Conservation (phyloP, 2,888 invertebrate genomes). For the Chymomyza fuscimana region DNA sequence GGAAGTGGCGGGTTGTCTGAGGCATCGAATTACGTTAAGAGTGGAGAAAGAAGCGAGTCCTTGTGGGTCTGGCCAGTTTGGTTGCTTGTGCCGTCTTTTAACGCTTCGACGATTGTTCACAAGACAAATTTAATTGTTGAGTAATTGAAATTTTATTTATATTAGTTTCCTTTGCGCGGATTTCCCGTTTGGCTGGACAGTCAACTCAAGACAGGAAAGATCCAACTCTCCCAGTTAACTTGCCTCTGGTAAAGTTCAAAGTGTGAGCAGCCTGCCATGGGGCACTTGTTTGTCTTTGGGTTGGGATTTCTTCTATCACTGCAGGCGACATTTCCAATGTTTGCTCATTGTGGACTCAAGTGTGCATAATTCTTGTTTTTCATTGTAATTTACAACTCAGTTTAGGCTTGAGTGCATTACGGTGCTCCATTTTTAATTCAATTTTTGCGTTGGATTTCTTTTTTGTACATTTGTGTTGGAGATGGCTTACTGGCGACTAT, state of each 20-base stretch:
- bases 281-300: background rate
- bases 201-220: background rate
- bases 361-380: slow-evolving; percentile 56
- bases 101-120: slow-evolving; percentile 77
- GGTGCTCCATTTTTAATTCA: slow-evolving; percentile 55
- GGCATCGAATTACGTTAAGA: slow-evolving; percentile 40
- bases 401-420: slow-evolving; percentile 50
- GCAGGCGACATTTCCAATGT: slow-evolving; percentile 32
- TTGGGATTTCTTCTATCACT: slow-evolving; percentile 12
- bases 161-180: slow-evolving; percentile 77
- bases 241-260: slow-evolving; percentile 1
- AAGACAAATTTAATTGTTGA: slow-evolving; percentile 80
- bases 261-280: slow-evolving; percentile 27
- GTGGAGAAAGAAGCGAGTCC: slow-evolving; percentile 33
- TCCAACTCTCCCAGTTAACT: background rate
- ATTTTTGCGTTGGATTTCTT: slow-evolving; percentile 44
- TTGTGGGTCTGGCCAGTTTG: slow-evolving; percentile 30
- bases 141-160: slow-evolving; percentile 80
- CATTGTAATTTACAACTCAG: slow-evolving; percentile 46
- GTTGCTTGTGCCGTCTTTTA: slow-evolving; percentile 57
- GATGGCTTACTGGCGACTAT: slow-evolving; percentile 26
- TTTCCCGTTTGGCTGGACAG: slow-evolving; percentile 30
- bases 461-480: slow-evolving; percentile 5
- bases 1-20: slow-evolving; percentile 29
- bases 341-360: slow-evolving; percentile 43